A percentile compares a stretch with the other conserved stretches of the same genome.
phyloP scores from a whole-genome alignment of 2,797 vertebrate species.

The Carcharodon carcharias region DNA sequence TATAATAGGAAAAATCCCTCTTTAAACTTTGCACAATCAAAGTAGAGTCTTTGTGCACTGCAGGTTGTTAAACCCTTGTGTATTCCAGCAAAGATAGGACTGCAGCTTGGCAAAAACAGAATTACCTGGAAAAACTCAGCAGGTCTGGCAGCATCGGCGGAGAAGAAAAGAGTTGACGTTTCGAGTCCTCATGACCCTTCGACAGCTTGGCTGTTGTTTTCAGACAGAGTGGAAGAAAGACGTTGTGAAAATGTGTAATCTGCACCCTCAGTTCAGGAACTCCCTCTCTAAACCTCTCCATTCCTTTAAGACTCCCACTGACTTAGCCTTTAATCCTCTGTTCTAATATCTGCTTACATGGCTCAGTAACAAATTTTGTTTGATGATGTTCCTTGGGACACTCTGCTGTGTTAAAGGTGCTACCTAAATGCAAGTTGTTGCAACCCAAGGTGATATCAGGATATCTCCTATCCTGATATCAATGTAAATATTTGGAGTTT shows the following conservation, averaged over 20 bases:
- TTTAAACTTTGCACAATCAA: background rate
- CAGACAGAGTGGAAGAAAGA: background rate
- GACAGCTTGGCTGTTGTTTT: background rate
- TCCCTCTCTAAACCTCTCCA: background rate
- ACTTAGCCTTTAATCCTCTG: background rate
- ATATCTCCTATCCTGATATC: too few relatives aligned
- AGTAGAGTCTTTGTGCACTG: background rate
- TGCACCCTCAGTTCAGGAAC: background rate
- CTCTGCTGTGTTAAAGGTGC: background rate
- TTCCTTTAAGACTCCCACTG: background rate
- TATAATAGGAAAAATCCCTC: background rate
- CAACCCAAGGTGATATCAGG: too few relatives aligned
- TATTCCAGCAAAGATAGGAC: background rate
- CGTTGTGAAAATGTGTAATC: background rate
- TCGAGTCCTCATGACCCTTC: too few relatives aligned
- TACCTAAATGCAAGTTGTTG: background rate
- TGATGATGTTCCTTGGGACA: background rate
- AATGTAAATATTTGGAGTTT: background rate
- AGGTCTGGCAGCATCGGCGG: too few relatives aligned
- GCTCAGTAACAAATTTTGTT: background rate
- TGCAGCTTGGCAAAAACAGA: too few relatives aligned
- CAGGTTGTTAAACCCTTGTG: background rate
- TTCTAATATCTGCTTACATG: background rate
- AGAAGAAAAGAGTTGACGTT: too few relatives aligned
- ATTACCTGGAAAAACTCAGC: too few relatives aligned